These are phyloP conservation scores for Plotosus lineatus DNA, from an alignment of 2,113 vertebrate genomes.

Conservation along the genomic window DNA sequence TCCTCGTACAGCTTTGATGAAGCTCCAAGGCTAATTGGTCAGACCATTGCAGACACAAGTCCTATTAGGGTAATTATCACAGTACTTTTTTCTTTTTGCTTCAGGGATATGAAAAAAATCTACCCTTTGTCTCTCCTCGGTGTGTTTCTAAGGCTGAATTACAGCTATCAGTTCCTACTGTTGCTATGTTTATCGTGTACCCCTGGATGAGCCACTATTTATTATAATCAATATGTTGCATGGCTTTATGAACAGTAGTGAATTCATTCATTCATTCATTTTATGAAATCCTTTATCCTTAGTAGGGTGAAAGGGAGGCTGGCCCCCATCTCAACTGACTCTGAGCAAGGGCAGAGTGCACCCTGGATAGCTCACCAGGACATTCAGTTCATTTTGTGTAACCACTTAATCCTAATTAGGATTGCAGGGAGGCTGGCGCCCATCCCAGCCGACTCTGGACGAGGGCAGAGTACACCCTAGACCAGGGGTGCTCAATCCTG, in stretches of 20 bases:
- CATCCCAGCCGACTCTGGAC: too few relatives aligned
- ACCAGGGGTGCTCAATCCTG: too few relatives aligned
- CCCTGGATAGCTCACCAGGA: too few relatives aligned
- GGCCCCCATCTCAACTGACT: too few relatives aligned
- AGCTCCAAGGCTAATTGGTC: conserved; percentile 66
- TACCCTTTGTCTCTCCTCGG: conserved; percentile 64
- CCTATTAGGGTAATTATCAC: conserved; percentile 65
- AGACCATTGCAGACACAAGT: conserved; percentile 62
- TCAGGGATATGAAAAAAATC: conserved; percentile 55
- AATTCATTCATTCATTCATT: too few relatives aligned
- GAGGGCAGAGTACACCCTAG: too few relatives aligned
- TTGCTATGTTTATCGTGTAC: conserved; percentile 39
- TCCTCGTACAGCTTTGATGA: not conserved
- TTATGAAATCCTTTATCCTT: too few relatives aligned
- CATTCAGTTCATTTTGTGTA: too few relatives aligned
- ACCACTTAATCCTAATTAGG: too few relatives aligned
- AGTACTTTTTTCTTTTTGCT: conserved; percentile 46
- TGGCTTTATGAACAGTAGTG: not conserved
- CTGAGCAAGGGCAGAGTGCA: too few relatives aligned
- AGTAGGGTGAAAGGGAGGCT: too few relatives aligned
- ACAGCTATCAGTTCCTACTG: conserved; percentile 56
- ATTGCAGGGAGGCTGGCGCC: too few relatives aligned
- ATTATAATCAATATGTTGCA: conserved; percentile 21
- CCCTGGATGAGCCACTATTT: conserved; percentile 23
- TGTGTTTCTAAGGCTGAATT: conserved; percentile 49